Conservation (phyloP, 2,888 invertebrate genomes). For the Aphidius colemani region DNA sequence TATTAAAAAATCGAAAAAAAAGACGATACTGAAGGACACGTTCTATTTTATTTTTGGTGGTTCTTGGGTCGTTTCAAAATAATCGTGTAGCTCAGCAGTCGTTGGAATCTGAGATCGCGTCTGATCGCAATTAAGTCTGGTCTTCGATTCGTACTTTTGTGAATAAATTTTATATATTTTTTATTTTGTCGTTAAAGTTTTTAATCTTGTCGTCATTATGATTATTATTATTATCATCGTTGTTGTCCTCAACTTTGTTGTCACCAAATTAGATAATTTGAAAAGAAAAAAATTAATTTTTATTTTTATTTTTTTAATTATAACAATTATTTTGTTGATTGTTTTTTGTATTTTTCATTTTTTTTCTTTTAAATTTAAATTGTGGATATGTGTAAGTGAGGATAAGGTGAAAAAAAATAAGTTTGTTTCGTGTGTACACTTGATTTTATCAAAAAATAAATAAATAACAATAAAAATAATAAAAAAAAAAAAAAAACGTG, state of each 20-base stretch:
- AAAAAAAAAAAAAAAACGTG: background rate
- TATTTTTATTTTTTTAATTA: no score
- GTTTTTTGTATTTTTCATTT: no score
- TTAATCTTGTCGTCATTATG: no score
- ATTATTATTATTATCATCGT: no score
- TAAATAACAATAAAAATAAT: no score
- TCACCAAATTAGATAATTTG: background rate
- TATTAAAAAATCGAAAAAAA: conserved; percentile 14
- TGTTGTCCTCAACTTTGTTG: background rate
- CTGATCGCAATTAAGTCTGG: conserved; percentile 59
- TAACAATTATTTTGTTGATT: no score
- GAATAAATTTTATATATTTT: conserved; percentile 54
- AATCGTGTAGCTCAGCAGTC: conserved; percentile 52
- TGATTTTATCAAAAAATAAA: no score
- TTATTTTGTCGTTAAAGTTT: no score
- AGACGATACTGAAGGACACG: conserved; percentile 16
- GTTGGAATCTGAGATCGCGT: conserved; percentile 60
- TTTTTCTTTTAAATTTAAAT: no score
- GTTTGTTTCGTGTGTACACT: no score
- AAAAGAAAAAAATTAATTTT: no score
- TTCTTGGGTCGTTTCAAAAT: conserved; percentile 26
- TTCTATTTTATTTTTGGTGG: conserved; percentile 18
- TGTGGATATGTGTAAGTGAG: conserved; percentile 48
- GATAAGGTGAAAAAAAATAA: conserved; percentile 40
- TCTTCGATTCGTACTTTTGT: conserved; percentile 52